Conservation (phyloP, 2,113 vertebrate species). For the Oreochromis aureus region DNA sequence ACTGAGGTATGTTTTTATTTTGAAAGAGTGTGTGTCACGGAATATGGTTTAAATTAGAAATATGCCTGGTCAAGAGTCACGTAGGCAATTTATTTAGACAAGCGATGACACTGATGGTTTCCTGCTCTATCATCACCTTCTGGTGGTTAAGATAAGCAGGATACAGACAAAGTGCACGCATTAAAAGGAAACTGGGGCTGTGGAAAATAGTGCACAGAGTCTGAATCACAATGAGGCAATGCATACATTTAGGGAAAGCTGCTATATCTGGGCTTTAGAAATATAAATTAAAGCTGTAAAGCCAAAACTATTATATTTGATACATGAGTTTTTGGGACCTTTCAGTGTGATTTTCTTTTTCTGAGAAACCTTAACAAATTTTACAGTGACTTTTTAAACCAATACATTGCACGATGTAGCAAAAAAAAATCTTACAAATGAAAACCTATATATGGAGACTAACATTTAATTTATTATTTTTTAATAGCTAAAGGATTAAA, state of each 20-base stretch:
- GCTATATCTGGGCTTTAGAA: not conserved
- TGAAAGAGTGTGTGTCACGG: constrained; percentile 26
- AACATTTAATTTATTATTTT: not conserved
- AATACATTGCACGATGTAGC: not conserved
- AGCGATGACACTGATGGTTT: not conserved
- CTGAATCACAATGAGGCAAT: not conserved
- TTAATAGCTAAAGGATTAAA: not conserved
- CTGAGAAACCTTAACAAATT: not conserved
- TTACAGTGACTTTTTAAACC: not conserved
- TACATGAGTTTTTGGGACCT: not conserved
- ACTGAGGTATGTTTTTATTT: constrained; percentile 43
- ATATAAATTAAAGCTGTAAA: not conserved
- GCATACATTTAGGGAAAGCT: not conserved
- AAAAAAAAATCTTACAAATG: not conserved
- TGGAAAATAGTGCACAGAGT: not conserved
- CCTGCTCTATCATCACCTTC: not conserved
- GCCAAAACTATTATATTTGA: not conserved
- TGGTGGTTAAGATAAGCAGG: not conserved
- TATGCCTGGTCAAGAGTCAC: constrained; percentile 12
- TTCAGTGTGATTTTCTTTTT: not conserved
- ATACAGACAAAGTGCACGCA: not conserved
- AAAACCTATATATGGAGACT: not conserved
- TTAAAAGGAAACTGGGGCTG: not conserved
- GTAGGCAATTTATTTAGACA: not conserved
- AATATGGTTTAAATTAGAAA: constrained; percentile 31